These are phyloP conservation scores for Bolborhynchus lineola DNA, from an alignment of 2,113 vertebrate genomes.

Conservation along the genomic window DNA sequence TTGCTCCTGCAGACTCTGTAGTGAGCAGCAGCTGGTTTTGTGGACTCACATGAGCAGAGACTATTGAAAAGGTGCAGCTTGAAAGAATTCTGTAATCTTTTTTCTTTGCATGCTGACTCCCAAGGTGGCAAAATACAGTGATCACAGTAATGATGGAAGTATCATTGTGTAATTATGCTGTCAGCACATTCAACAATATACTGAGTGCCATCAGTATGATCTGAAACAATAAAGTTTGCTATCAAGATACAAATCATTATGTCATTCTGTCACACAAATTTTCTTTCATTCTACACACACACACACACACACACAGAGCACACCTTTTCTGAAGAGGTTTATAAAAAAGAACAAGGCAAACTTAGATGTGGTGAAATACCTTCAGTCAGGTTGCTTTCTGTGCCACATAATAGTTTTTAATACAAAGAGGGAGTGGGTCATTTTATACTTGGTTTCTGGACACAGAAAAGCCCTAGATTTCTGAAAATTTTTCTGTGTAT, in stretches of 20 bases:
- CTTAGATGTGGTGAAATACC: background rate
- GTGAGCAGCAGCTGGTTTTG: background rate
- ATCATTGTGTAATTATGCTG: background rate
- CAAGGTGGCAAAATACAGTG: background rate
- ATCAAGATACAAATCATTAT: background rate
- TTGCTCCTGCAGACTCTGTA: background rate
- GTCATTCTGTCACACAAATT: background rate
- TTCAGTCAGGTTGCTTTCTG: background rate
- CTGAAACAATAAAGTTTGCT: background rate
- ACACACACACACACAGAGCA: background rate
- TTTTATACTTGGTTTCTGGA: background rate
- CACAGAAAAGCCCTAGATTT: background rate
- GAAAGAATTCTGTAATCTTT: background rate
- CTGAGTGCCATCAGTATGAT: background rate
- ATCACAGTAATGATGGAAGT: background rate
- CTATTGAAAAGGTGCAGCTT: background rate
- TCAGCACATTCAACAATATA: background rate
- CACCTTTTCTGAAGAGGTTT: background rate
- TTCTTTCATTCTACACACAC: background rate
- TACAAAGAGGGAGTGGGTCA: background rate
- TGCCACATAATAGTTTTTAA: background rate
- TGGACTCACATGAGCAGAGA: background rate
- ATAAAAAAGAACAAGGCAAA: background rate
- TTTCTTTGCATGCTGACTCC: background rate
- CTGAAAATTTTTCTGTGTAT: background rate